Evolutionary conservation across 92 coral and sea anemone species (phyloP).

Genomic region (Heteractis magnifica): DNA sequence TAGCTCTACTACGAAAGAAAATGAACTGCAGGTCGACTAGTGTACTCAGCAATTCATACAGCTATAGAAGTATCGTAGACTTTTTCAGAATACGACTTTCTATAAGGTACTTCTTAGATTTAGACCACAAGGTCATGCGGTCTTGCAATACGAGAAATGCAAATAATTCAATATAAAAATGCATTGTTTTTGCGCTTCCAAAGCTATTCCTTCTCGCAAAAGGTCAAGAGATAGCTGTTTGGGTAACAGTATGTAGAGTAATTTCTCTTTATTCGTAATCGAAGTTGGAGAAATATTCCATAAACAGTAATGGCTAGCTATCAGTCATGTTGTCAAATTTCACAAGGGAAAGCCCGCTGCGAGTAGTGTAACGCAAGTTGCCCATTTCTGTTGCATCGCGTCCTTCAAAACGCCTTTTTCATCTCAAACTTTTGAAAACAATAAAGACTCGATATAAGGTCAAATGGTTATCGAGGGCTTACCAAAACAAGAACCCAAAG

Average conservation of each 20-base stretch:
- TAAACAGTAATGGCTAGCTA: no score
- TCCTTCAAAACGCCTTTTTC: not conserved
- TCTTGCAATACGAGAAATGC: not conserved
- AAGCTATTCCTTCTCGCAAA: not conserved
- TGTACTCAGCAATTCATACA: not conserved
- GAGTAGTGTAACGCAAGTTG: conserved; percentile 1
- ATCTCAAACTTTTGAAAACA: not conserved
- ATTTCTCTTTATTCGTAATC: not conserved
- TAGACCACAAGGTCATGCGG: not conserved
- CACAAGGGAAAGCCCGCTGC: not conserved
- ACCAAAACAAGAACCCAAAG: conserved; percentile 1
- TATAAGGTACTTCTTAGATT: not conserved
- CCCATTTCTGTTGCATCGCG: not conserved
- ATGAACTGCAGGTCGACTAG: not conserved
- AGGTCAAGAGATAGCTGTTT: not conserved
- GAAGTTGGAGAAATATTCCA: no score
- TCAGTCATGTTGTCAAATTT: not conserved
- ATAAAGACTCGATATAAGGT: not conserved
- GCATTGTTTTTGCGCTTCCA: not conserved
- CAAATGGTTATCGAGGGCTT: conserved; percentile 18
- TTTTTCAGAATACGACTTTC: not conserved
- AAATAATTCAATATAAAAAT: not conserved
- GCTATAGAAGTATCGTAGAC: not conserved
- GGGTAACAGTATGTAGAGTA: not conserved
- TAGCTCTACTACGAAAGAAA: no score